Evolutionary conservation across 2,888 invertebrate genomes (phyloP).

Genomic region (Drosophila merina): DNA sequence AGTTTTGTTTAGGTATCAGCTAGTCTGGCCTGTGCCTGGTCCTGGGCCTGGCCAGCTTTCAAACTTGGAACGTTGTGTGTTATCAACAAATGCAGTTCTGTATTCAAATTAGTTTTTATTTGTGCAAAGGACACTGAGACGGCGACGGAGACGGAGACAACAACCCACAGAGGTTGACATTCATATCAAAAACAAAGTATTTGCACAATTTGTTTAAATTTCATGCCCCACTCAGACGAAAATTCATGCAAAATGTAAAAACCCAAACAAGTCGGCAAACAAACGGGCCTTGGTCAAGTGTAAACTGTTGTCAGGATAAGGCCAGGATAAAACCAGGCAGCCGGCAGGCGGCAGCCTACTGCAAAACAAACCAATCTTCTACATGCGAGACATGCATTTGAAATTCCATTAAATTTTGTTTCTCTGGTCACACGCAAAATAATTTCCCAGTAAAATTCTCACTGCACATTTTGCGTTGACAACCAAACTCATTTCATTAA

Average conservation of each 20-base stretch:
- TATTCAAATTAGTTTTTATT: constrained; percentile 73
- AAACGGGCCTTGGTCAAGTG: constrained; percentile 63
- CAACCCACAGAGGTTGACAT: constrained; percentile 28
- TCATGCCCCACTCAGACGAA: constrained; percentile 64
- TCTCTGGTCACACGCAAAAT: constrained; percentile 57
- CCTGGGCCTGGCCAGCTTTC: constrained; percentile 13
- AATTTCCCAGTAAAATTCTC: constrained; percentile 46
- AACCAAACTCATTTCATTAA: constrained; percentile 70
- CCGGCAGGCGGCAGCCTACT: neutral
- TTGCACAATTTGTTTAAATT: constrained; percentile 74
- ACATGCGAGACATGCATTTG: constrained; percentile 53
- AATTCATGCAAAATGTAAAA: constrained; percentile 67
- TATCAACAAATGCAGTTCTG: constrained; percentile 69
- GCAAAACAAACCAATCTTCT: constrained; percentile 5
- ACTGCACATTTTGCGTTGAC: constrained; percentile 25
- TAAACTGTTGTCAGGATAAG: constrained; percentile 47
- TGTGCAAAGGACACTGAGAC: constrained; percentile 17
- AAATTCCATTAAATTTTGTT: constrained; percentile 75
- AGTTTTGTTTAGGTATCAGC: constrained; percentile 46
- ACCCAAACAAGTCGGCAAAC: constrained; percentile 36
- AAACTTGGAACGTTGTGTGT: constrained; percentile 55
- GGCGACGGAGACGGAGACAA: constrained; percentile 6
- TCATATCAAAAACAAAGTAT: constrained; percentile 65
- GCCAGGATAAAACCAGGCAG: neutral
- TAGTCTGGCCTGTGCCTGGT: constrained; percentile 48